Evolutionary conservation across 2,888 invertebrate species (phyloP), one percentile per base, ranked within the genome.

Genomic region (Ptychoptera albimana): DNA sequence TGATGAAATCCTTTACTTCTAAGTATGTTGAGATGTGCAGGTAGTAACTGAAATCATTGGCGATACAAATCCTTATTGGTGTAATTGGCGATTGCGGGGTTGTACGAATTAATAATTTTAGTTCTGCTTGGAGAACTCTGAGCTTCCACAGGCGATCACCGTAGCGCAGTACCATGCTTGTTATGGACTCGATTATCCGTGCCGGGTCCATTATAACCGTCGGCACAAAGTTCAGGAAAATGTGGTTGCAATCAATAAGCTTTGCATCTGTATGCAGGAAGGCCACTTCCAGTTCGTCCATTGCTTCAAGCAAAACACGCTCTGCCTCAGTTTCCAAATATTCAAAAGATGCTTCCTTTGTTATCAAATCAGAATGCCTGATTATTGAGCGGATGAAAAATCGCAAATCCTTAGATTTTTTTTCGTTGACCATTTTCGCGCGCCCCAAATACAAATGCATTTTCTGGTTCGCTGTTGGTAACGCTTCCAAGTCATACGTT

Each of bases 351-450:
- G 97, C 96, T 66, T 96, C 96, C 36, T 37, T 42, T 13, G 96
- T 96, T 51, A 97, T 91, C 37, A 97, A 74, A 65, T 97, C 97
- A 31, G 94, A 93, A 62, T 97, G 97, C 2, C 97, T 75, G 59
- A 97, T 96, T 58, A 97, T 97, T 49, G 93, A 92, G 31, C 96
- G 81, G 54, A 97, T 93, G 69, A 97, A 97, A 74, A 97, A 94
- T 10, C 97, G 73, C 64, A 80, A 94, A 66, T 97, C 96, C 0
- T 92, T 93, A 14, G 92, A 91, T 65, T 92, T 91, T 58, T 89
- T 86, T 0, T 91, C 87, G 55, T 86, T 86, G 43, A 87, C 84
- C 8, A 87, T 85, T 74, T 94, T 96, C 0, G 94, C 94, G 60
- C 83, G 86, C 12, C 94, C 97, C 41, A 97, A 70, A 58, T 97